Evolutionary conservation across 2,797 vertebrate species (phyloP).

Genomic region (Mionectes olivaceus): DNA sequence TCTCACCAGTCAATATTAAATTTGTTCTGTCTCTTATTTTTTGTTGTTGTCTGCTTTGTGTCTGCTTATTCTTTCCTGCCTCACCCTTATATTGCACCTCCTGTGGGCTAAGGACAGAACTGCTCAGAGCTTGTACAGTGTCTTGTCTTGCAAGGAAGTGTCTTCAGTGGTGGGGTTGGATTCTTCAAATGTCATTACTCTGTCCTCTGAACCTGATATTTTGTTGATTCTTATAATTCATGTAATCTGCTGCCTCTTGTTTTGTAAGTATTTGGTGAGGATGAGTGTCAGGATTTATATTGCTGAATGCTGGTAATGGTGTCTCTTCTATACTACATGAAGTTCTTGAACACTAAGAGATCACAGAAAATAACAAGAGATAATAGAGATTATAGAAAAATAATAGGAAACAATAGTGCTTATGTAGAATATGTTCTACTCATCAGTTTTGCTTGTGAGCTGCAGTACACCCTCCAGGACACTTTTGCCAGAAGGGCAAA

Average conservation of each 20-base stretch:
- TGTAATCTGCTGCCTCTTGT: not conserved
- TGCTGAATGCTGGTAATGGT: not conserved
- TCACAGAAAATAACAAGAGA: not conserved
- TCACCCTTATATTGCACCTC: not conserved
- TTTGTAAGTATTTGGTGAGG: not conserved
- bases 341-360: not conserved
- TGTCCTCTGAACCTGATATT: not conserved
- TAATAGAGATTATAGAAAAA: not conserved
- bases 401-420: not conserved
- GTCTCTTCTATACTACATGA: not conserved
- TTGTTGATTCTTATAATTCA: not conserved
- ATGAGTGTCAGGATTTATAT: not conserved
- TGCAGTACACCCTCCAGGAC: not conserved
- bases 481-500: not conserved
- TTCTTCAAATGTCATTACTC: not conserved
- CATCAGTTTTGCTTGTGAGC: not conserved
- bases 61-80: not conserved
- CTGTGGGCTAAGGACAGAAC: not conserved
- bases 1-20: not conserved
- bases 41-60: not conserved
- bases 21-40: not conserved
- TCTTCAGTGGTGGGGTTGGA: not conserved
- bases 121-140: not conserved
- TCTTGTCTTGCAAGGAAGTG: not conserved
- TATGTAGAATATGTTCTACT: not conserved